Evolutionary conservation across 2,113 vertebrate genomes (phyloP).

Genomic region (Tautogolabrus adspersus): DNA sequence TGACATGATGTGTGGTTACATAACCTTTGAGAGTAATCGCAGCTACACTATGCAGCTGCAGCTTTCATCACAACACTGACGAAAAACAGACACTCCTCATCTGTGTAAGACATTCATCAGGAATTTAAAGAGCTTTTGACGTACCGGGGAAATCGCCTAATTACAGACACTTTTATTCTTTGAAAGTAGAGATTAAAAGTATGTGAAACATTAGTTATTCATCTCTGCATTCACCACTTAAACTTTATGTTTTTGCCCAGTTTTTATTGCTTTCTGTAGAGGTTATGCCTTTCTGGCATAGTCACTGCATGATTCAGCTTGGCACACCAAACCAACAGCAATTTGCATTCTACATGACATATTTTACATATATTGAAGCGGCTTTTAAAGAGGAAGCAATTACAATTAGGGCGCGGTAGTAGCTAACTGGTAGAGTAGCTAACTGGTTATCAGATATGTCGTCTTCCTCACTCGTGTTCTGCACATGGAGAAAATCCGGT

Average conservation of each 20-base stretch:
- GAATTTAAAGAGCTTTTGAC: not conserved
- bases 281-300: not conserved
- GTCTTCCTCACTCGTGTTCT: no score
- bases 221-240: not conserved
- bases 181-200: no score
- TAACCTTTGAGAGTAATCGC: conserved; percentile 3
- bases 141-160: not conserved
- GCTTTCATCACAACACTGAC: conserved; percentile 3
- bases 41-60: not conserved
- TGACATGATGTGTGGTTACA: conserved; percentile 20
- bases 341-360: not conserved
- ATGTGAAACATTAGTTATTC: not conserved
- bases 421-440: no score
- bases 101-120: not conserved
- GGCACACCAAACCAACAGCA: not conserved
- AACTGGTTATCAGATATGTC: no score
- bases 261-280: not conserved
- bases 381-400: no score
- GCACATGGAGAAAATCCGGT: no score
- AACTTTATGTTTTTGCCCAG: not conserved
- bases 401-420: no score
- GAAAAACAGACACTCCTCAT: not conserved
- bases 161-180: not conserved
- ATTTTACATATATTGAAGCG: no score
- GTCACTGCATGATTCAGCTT: not conserved